Percentiles rank a stretch among this genome's conserved stretches.
Evolutionary conservation across 1,140 invertebrate species (phyloP).

Genomic region (Trichonephila inaurata): DNA sequence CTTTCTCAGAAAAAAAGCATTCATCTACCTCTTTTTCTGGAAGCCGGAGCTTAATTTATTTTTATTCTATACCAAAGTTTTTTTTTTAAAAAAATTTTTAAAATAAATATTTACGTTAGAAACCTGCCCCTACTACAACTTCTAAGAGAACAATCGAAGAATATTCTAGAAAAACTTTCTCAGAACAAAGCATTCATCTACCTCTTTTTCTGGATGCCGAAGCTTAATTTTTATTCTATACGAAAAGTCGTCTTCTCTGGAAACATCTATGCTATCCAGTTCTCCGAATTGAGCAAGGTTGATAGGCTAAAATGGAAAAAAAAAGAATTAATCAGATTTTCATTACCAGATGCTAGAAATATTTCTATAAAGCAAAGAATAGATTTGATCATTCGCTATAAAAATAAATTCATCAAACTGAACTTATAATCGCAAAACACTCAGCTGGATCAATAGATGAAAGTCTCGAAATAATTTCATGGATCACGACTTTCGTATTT

Average conservation of each 20-base stretch:
- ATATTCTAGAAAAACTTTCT: no score
- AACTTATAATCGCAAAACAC: background rate
- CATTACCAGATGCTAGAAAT: slow-evolving; percentile 4
- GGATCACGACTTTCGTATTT: background rate
- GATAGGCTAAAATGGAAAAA: slow-evolving; percentile 71
- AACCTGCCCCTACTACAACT: no score
- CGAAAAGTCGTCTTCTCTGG: slow-evolving; percentile 87
- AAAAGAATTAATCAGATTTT: slow-evolving; percentile 41
- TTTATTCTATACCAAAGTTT: no score
- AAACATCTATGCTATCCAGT: slow-evolving; percentile 83
- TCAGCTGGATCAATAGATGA: background rate
- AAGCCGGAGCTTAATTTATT: no score
- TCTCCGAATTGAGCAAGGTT: slow-evolving; percentile 73
- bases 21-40: no score
- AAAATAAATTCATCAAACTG: slow-evolving; percentile 19
- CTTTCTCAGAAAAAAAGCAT: no score
- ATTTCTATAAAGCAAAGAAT: background rate
- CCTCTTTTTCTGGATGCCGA: slow-evolving; percentile 81
- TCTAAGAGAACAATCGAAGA: no score
- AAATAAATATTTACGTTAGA: no score
- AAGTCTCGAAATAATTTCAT: background rate
- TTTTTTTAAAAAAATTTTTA: no score
- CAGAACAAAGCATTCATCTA: slow-evolving; percentile 76
- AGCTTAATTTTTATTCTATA: slow-evolving; percentile 82
- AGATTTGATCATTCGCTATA: background rate